Conservation (phyloP, 2,113 vertebrate genomes). For the Peromyscus leucopus region DNA sequence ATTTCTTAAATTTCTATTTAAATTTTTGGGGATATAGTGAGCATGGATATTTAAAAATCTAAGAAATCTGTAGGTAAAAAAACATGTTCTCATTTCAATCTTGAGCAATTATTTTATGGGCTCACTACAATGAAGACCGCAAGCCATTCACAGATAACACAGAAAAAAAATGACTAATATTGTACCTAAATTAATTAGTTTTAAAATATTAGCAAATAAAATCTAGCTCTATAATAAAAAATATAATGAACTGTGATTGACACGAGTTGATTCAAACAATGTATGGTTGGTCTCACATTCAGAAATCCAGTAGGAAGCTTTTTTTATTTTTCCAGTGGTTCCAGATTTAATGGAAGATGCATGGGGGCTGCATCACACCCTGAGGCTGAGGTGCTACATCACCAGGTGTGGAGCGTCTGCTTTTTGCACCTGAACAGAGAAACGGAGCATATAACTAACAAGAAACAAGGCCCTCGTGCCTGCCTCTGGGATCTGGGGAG, state of each 20-base stretch:
- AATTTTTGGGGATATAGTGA: neutral
- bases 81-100: neutral
- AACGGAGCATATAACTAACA: slow-evolving; percentile 43
- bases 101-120: slow-evolving; percentile 12
- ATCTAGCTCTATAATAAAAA: neutral
- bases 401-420: no score
- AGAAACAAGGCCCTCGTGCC: slow-evolving; percentile 9
- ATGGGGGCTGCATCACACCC: neutral
- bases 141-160: neutral
- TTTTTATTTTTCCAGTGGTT: slow-evolving; percentile 45
- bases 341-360: slow-evolving; percentile 75
- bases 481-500: neutral
- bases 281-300: neutral
- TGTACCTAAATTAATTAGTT: neutral
- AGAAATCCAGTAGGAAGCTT: neutral
- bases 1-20: neutral
- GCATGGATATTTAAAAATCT: neutral
- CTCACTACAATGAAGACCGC: neutral
- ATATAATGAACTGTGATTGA: neutral
- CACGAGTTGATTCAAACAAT: neutral
- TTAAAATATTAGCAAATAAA: neutral
- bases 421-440: slow-evolving; percentile 54
- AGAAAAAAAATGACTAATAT: neutral
- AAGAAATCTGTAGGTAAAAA: neutral
- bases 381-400: neutral